Conservation (phyloP, 2,888 invertebrate species). For the Gnatocerus cornutus region DNA sequence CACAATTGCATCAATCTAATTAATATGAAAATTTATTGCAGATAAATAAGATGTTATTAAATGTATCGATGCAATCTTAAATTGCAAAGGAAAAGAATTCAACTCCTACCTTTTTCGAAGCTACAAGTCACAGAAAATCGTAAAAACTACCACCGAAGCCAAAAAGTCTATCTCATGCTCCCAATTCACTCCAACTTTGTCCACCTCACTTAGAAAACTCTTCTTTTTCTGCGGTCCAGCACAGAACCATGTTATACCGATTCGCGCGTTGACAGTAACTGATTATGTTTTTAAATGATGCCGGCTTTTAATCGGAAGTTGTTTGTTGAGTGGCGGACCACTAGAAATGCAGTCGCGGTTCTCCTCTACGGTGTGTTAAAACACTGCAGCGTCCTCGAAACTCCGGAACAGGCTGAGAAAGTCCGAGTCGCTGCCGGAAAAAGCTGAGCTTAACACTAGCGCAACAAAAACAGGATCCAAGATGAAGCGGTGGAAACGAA, state of each 20-base stretch:
- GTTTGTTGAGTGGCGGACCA: slow-evolving; percentile 52
- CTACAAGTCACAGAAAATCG: background rate
- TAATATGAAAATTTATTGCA: background rate
- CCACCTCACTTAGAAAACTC: background rate
- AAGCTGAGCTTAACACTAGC: slow-evolving; percentile 14
- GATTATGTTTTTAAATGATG: slow-evolving; percentile 53
- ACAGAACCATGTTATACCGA: slow-evolving; percentile 26
- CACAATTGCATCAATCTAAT: slow-evolving; percentile 22
- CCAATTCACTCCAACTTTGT: background rate
- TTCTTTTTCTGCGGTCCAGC: background rate
- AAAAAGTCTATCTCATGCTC: slow-evolving; percentile 15
- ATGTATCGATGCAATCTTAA: too few relatives aligned
- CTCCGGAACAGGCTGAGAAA: slow-evolving; percentile 20
- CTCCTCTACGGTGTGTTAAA: slow-evolving; percentile 23
- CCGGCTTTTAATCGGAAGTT: slow-evolving; percentile 57
- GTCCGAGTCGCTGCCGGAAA: slow-evolving; percentile 13
- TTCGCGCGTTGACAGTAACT: slow-evolving; percentile 50
- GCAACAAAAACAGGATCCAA: too few relatives aligned
- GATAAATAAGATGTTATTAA: background rate
- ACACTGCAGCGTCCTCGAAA: slow-evolving; percentile 26
- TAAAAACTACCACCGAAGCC: slow-evolving; percentile 1
- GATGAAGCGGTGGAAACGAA: too few relatives aligned
- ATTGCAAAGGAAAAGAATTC: background rate
- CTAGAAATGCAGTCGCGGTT: slow-evolving; percentile 37
- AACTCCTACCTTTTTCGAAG: background rate